Base-by-base conservation (phyloP, 2,888 invertebrate genomes). In the Lottia gigantea region DNA sequence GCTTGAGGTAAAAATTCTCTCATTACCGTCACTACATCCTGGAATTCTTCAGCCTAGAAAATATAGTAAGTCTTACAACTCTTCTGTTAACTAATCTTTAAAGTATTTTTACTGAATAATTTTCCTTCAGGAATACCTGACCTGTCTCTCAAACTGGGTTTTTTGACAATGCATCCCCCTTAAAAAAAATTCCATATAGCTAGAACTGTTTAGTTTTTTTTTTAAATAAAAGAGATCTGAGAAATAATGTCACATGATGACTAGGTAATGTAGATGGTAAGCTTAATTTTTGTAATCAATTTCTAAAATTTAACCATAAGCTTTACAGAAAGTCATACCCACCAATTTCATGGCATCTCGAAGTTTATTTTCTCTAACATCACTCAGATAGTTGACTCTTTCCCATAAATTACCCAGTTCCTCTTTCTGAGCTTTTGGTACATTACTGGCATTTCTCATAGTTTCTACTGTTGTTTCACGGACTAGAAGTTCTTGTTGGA, bases 1-100 rank as follows among this genome's bases (percentile, higher is more conserved):
- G 86, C 87, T 49, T 85, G 83, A 7, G 88, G 88, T 61, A 88
- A 80, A 76, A 86, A 87, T 70, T 87, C 88, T 66, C 87, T 72
- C 81, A 88, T 84, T 63, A 83, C 81, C 62, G 85, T 85, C 45
- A 88, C 87, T 14, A 85, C 85, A 45, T 83, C 83, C 72, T 88
- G 87, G 82, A 88, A 88, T 75, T 88, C 87, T 77, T 86, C 86
- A 66, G 87, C 87, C 87, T 88, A 71, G 16, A 74, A 71, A 64
- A 46, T 8, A 16, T 47, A 62, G 19, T 40, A 11, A 16, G 40
- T 40, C 40, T 40, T 40, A 40, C 40, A 11, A 8, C 40, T n/a
- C n/a, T n/a, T n/a, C n/a, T n/a, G n/a, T n/a, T n/a, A n/a, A n/a
- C n/a, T n/a, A n/a, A n/a, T n/a, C n/a, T n/a, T n/a, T n/a, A n/a